Conservation (phyloP, 2,888 invertebrate species). For the Eurytoma californica region DNA sequence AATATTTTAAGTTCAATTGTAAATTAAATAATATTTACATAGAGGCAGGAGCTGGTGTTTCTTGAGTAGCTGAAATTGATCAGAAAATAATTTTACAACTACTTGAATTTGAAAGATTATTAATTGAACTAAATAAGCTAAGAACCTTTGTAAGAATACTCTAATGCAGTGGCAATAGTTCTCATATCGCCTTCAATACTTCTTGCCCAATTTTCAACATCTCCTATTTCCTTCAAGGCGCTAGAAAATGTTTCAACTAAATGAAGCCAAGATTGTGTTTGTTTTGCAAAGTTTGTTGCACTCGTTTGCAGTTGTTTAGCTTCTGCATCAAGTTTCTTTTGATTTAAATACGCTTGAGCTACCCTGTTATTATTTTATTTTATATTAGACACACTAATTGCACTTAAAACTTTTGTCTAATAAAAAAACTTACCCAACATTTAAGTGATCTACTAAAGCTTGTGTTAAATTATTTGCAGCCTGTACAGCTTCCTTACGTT, state of each 20-base stretch:
- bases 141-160: conserved; percentile 91
- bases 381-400: neutral
- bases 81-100: neutral
- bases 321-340: conserved; percentile 97
- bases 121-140: neutral
- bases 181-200: conserved; percentile 98
- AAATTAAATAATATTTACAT: conserved; percentile 3
- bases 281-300: conserved; percentile 95
- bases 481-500: conserved; percentile 93
- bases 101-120: neutral
- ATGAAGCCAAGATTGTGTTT: conserved; percentile 97
- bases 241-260: conserved; percentile 92
- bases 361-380: conserved; percentile 38
- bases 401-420: conserved; percentile 37
- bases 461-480: conserved; percentile 96
- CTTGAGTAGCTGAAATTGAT: conserved; percentile 52
- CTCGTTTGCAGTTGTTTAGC: conserved; percentile 96
- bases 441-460: conserved; percentile 95
- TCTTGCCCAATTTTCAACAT: conserved; percentile 98
- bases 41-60: conserved; percentile 28
- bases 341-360: conserved; percentile 98
- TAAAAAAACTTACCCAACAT: conserved; percentile 87
- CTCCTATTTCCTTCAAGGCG: conserved; percentile 96
- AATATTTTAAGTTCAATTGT: neutral
- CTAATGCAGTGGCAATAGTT: conserved; percentile 92